Conservation (phyloP, 2,797 vertebrate species). For the Leucoraja ocellata region DNA sequence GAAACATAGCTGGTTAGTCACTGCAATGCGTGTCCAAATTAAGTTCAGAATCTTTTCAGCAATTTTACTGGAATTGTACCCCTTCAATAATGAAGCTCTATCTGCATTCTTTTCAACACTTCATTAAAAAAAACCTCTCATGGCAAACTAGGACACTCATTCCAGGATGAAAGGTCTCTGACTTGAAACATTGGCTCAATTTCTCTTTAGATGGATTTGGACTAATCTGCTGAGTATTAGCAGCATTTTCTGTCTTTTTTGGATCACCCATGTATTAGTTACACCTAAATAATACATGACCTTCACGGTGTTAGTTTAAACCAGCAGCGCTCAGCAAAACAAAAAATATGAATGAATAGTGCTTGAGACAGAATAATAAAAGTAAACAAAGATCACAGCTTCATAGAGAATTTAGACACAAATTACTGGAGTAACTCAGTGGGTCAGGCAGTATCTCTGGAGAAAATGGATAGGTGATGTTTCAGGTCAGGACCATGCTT, state of each 20-base stretch:
- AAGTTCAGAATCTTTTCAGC: neutral
- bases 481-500: too few species aligned
- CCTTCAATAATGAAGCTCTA: neutral
- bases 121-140: too few species aligned
- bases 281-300: neutral
- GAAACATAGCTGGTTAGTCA: neutral
- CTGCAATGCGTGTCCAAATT: neutral
- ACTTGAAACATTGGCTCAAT: too few species aligned
- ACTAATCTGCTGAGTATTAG: too few species aligned
- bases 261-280: neutral
- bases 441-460: too few species aligned
- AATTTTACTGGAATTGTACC: neutral
- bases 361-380: neutral
- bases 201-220: too few species aligned
- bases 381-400: neutral
- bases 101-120: neutral
- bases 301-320: neutral
- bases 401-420: neutral
- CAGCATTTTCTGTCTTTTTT: too few species aligned
- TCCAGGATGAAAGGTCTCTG: too few species aligned
- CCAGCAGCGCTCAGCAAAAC: neutral
- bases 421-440: too few species aligned
- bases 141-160: too few species aligned
- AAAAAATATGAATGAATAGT: neutral
- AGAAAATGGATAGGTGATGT: too few species aligned